Base-by-base conservation (phyloP, 2,113 vertebrate genomes). In the Leiothrix lutea region DNA sequence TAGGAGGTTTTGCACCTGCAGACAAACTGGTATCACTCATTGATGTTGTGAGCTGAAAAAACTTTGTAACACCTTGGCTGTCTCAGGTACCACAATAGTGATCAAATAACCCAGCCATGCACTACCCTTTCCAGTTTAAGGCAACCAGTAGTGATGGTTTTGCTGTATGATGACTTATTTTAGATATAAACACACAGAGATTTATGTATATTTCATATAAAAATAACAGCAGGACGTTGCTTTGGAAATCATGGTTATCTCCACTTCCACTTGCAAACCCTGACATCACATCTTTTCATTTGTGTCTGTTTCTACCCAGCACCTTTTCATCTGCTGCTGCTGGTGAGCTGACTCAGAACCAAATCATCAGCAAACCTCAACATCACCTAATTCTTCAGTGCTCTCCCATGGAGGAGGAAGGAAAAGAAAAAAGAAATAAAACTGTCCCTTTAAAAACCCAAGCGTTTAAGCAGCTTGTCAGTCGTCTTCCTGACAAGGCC, bases 391-490 rank as follows among this genome's bases (percentile, higher is more conserved):
- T 70, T 66, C 66, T 86, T 73, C 40, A 61, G 71, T 9, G 11
- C 40, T 93, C 88, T 82, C 44, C 89, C 77, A 33, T 4, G 31
- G 57, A 58, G 69, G 15, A 86, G n/a, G 40, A 54, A 51, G 58
- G 45, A 54, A 80, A 80, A 86, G 35, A 33, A 78, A 86, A 61
- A 75, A 77, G 90, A 78, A 96, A 93, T 90, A 84, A 82, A 89
- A 89, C 71, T 96, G 62, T 87, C 73, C 85, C 50, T 78, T 95
- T 94, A 95, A 97, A 97, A 96, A 38, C 35, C 83, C 71, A 78
- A 91, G 97, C 96, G 85, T 98, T 98, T 97, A 97, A 97, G 96
- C 94, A 97, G 94, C 97, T 97, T 97, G 97, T 98, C 98, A 98
- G 97, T 91, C 6, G 23, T 97, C 92, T 98, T 94, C 96, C 97